phyloP scores from a whole-genome alignment of 2,113 vertebrate genomes.

The Nanorana parkeri region DNA sequence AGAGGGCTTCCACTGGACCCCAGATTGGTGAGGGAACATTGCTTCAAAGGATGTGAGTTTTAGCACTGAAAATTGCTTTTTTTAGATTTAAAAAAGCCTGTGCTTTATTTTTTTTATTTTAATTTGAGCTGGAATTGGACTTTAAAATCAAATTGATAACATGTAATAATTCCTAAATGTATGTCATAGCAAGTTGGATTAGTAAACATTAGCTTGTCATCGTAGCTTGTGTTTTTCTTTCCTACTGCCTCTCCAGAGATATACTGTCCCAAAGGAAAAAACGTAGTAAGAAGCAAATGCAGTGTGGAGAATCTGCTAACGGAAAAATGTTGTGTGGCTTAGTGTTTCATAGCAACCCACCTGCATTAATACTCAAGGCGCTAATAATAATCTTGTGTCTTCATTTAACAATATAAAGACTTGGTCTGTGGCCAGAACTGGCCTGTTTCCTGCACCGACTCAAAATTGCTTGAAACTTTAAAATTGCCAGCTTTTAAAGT shows the following conservation, averaged over 20 bases:
- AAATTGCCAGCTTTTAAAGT: too few relatives aligned
- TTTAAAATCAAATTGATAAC: too few relatives aligned
- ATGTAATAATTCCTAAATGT: too few relatives aligned
- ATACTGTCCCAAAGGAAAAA: conserved; percentile 19
- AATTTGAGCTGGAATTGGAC: too few relatives aligned
- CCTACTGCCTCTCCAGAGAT: neutral
- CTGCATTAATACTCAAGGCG: conserved; percentile 46
- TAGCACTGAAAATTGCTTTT: too few relatives aligned
- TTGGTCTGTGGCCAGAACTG: neutral
- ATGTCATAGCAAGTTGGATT: too few relatives aligned
- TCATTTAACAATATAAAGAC: conserved; percentile 24
- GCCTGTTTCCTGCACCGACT: neutral
- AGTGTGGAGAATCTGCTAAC: conserved; percentile 26
- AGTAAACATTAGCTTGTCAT: conserved; percentile 18
- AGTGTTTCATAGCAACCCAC: conserved; percentile 47
- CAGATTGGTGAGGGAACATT: too few relatives aligned
- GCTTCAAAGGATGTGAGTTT: too few relatives aligned
- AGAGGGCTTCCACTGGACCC: too few relatives aligned
- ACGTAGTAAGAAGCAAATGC: conserved; percentile 22
- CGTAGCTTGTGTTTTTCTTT: conserved; percentile 7
- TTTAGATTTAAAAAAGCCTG: too few relatives aligned
- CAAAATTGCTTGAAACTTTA: neutral
- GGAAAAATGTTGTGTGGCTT: conserved; percentile 20
- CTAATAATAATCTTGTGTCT: conserved; percentile 48
- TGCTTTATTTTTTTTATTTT: too few relatives aligned